A percentile compares a stretch with the other conserved stretches of the same genome.
Evolutionary conservation across 2,113 vertebrate species (phyloP).

Genomic region (Spizaetus ornatus): DNA sequence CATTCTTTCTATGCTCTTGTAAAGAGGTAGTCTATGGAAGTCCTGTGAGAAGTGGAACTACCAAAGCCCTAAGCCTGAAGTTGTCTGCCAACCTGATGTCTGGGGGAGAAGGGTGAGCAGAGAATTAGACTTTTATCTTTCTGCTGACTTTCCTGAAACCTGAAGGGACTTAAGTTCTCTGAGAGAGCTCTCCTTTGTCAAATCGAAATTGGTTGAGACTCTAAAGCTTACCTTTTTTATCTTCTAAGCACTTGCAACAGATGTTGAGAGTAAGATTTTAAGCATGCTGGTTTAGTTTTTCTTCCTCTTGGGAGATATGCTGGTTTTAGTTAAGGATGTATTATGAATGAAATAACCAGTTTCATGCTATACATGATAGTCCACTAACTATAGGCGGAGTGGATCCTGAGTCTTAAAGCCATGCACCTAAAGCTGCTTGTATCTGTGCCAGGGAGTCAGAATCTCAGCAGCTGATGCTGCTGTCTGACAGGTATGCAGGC

Average conservation of each 20-base stretch:
- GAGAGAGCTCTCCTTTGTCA: background rate
- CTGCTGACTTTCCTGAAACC: background rate
- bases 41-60: background rate
- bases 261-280: background rate
- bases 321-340: background rate
- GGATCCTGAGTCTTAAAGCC: background rate
- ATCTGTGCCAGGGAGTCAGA: background rate
- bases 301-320: background rate
- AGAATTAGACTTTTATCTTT: background rate
- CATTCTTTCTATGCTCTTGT: background rate
- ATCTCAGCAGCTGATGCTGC: background rate
- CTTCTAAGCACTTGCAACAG: background rate
- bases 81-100: background rate
- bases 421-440: background rate
- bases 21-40: background rate
- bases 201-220: background rate
- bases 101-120: background rate
- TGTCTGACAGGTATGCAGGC: background rate
- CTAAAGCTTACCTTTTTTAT: background rate
- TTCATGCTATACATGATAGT: background rate
- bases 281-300: background rate
- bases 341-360: background rate
- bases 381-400: background rate
- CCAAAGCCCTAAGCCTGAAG: background rate
- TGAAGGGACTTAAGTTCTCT: background rate